Base-by-base conservation (phyloP, 1,140 invertebrate genomes). In the Triops cancriformis region DNA sequence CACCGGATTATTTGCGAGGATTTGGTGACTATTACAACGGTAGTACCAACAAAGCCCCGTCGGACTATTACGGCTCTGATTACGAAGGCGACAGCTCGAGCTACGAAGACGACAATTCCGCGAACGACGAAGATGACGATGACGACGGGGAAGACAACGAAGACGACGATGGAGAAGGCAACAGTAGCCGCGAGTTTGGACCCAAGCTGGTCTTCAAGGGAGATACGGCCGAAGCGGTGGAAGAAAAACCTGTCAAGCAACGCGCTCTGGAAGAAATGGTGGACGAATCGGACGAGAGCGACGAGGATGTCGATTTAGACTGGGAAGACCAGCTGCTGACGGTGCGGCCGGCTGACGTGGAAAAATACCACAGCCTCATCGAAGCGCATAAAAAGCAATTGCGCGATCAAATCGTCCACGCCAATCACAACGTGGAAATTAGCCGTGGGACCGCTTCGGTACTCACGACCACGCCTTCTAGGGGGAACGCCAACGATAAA, bases 161-260 rank as follows among this genome's bases (percentile, higher is more conserved):
- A 26, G 77, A 64, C 51, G 82, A 85, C 18, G 84, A 83, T 76
- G 80, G 85, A 42, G 64, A 81, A 28, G 80, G 82, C 42, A 74
- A 73, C n/a, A 79, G 27, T 76, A 72, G 28, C 82, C 85, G 82
- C 51, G 82, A 82, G 80, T 78, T 79, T 23, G 78, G 78, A 45
- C 78, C 78, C 14, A 79, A 79, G 42, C 41, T 79, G 64, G 75
- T 79, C 45, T 76, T 64, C 12, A 90, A 90, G 1, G 91, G 93
- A 31, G 93, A 94, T 84, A 88, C 93, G 45, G 94, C 93, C 0
- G 93, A 95, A 84, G 93, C 93, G 0, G 88, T 94, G 0, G 93
- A 95, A 80, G 85, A 91, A 23, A 77, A 79, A 42, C 41, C 72
- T 12, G 23, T 74, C 1, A 73, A 78, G 75, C 43, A 77, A 26